phyloP scores from a whole-genome alignment of 2,113 vertebrate species.

The Mormyrus lacerda region DNA sequence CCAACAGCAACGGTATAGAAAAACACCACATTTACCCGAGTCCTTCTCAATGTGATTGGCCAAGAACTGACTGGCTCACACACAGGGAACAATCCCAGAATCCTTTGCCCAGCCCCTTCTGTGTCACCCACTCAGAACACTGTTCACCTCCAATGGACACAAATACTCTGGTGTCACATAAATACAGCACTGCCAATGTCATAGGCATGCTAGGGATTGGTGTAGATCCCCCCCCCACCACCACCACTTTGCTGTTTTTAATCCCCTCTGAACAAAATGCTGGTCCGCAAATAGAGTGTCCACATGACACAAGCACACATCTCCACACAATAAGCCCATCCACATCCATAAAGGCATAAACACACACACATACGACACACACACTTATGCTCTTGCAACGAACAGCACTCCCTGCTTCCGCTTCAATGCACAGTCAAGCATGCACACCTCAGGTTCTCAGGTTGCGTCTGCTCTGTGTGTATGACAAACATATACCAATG shows the following conservation, averaged over 20 bases:
- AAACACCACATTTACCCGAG: background rate
- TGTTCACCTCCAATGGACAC: background rate
- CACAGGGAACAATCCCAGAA: background rate
- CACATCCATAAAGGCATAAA: background rate
- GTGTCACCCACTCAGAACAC: background rate
- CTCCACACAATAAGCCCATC: background rate
- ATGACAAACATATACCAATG: background rate
- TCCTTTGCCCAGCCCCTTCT: background rate
- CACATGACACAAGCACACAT: background rate
- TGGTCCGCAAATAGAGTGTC: background rate
- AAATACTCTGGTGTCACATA: background rate
- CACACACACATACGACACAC: background rate
- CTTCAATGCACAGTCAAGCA: background rate
- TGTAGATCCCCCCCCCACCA: background rate
- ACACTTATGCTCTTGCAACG: background rate
- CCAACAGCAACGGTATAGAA: background rate
- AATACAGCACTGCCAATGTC: conserved; percentile 6
- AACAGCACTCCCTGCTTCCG: background rate
- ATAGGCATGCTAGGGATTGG: background rate
- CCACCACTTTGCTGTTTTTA: background rate
- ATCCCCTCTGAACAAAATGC: background rate
- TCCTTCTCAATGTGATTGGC: background rate
- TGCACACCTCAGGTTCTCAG: background rate
- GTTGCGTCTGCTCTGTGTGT: background rate
- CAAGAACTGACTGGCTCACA: background rate